Evolutionary conservation across 1,140 invertebrate genomes (phyloP).

Genomic region (Drosophila sturtevanti): DNA sequence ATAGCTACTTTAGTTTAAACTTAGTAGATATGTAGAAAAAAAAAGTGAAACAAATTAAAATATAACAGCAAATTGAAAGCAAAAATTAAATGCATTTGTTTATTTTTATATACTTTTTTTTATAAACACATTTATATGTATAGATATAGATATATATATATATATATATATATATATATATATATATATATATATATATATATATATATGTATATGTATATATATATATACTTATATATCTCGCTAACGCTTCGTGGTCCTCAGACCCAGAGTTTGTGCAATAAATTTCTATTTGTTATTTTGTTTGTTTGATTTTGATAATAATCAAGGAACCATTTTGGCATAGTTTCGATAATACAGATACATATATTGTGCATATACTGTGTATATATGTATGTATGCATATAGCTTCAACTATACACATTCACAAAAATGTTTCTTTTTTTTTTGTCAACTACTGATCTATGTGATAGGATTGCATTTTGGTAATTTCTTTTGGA

Average conservation of each 20-base stretch:
- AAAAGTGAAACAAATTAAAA: constrained; percentile 21
- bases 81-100: constrained; percentile 40
- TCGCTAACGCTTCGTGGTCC: background rate
- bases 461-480: constrained; percentile 1
- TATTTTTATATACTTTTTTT: background rate
- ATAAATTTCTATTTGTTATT: background rate
- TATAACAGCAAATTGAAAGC: background rate
- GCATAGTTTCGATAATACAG: constrained; percentile 4
- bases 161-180: constrained; percentile 4
- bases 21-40: constrained; percentile 3
- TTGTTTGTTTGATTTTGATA: background rate
- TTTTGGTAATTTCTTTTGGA: background rate
- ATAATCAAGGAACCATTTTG: constrained; percentile 14
- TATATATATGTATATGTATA: background rate
- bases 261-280: background rate
- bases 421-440: background rate
- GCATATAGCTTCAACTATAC: background rate
- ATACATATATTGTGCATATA: background rate
- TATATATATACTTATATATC: background rate
- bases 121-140: background rate
- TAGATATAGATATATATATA: background rate
- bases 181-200: background rate
- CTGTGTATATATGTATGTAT: background rate
- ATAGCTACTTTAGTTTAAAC: background rate
- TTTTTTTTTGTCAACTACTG: background rate